Percentiles rank a stretch among this genome's conserved stretches.
These are phyloP conservation scores for Zaprionus ornatus DNA, from an alignment of 1,140 invertebrate genomes.

Conservation along the genomic window DNA sequence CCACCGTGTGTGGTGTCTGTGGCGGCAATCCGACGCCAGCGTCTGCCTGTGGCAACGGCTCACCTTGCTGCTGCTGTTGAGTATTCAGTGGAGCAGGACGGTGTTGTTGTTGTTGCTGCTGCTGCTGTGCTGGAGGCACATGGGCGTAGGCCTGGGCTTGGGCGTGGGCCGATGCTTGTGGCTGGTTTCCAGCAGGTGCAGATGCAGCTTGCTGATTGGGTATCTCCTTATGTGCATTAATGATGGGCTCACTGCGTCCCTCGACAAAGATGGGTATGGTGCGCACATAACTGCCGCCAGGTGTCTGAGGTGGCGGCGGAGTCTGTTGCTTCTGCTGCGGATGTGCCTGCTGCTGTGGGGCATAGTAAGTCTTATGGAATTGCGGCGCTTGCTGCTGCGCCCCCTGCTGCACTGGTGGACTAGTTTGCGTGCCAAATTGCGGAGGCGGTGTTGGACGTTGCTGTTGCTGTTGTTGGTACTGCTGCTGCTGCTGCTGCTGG, in stretches of 20 bases:
- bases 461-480: constrained; percentile 28
- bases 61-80: constrained; percentile 59
- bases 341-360: constrained; percentile 74
- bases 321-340: constrained; percentile 79
- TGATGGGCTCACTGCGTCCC: constrained; percentile 90
- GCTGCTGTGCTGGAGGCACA: constrained; percentile 55
- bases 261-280: constrained; percentile 95
- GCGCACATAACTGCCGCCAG: constrained; percentile 85
- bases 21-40: constrained; percentile 63
- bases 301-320: constrained; percentile 69
- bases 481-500: constrained; percentile 80
- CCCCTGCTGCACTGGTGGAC: constrained; percentile 56
- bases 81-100: constrained; percentile 61
- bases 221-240: constrained; percentile 85
- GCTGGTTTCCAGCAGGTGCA: constrained; percentile 69
- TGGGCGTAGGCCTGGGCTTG: constrained; percentile 67
- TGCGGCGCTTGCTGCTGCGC: constrained; percentile 54
- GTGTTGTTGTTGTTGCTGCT: constrained; percentile 50
- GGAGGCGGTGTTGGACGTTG: constrained; percentile 44
- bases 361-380: constrained; percentile 66
- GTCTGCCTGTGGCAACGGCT: constrained; percentile 45
- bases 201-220: constrained; percentile 81
- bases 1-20: constrained; percentile 85
- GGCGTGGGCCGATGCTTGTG: constrained; percentile 55
- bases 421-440: constrained; percentile 76